Evolutionary conservation across 1,140 invertebrate genomes (phyloP), one percentile per base, ranked within the genome.

Genomic region (Penaeus chinensis): DNA sequence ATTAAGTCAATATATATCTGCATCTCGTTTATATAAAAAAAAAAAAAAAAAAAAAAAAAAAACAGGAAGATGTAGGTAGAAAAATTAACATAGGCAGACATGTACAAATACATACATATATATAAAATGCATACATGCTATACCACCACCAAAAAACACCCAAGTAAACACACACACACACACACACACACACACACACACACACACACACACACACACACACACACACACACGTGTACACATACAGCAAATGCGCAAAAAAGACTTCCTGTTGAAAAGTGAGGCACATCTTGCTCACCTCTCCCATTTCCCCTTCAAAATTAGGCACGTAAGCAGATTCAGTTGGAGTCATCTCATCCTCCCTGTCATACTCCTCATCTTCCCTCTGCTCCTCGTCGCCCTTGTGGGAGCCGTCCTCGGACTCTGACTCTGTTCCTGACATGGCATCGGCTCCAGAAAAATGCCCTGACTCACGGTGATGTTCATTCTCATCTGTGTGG

Each of bases 321-420:
- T 89, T 85, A 80, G 71, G 89, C 74, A 91, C 89, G 81, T 89
- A 90, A 66, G 80, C 82, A 61, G 88, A 89, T 84, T 95, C 95
- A 2, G 91, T 92, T 61, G 94, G 93, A 84, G 74, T 92, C 91
- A 27, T 92, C 90, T 93, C 92, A 62, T 91, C 91, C 77, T 91
- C 87, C 32, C 89, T 85, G 18, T 85, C 87, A 20, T 90, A 91
- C 16, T 92, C 92, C 80, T 92, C 91, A 32, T 92, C 90, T 62
- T 93, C 92, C 27, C 92, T 82, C 47, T 90, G 89, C 22, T 93
- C 92, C 8, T 91, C 91, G 80, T 93, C 93, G 66, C 93, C 94
- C 81, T 94, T 93, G 86, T 94, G 94, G 66, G 91, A 92, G 7
- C 94, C 93, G 85, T 94, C 94, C 71, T 91, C 92, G 4, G 93